Evolutionary conservation across 2,888 invertebrate genomes (phyloP).

Genomic region (Hydraecia micacea): DNA sequence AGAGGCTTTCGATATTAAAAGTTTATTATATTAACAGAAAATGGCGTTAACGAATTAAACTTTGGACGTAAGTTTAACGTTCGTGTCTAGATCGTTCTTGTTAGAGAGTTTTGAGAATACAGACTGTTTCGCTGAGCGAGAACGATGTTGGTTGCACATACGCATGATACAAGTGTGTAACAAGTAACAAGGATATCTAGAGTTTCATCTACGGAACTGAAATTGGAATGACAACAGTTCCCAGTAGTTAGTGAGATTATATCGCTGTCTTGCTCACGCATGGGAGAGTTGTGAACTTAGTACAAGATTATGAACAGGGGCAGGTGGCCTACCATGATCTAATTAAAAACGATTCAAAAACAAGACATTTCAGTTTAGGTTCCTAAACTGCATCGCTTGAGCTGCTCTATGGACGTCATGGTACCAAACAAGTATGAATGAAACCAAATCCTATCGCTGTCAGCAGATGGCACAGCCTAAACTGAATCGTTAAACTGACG

Average conservation of each 20-base stretch:
- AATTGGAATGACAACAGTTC: conserved; percentile 43
- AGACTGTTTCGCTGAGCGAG: conserved; percentile 7
- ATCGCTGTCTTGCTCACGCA: conserved; percentile 6
- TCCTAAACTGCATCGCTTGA: too few relatives aligned
- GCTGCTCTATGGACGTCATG: too few relatives aligned
- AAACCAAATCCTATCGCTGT: too few relatives aligned
- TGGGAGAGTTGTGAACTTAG: conserved; percentile 9
- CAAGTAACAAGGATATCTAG: conserved; percentile 18
- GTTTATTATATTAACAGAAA: conserved; percentile 50
- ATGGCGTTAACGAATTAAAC: conserved; percentile 58
- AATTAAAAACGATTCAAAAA: too few relatives aligned
- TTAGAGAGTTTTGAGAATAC: conserved; percentile 41
- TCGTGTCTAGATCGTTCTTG: conserved; percentile 41
- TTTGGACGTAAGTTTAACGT: conserved; percentile 47
- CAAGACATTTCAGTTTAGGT: too few relatives aligned
- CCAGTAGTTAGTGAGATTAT: conserved; percentile 20
- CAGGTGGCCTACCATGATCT: too few relatives aligned
- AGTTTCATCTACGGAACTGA: conserved; percentile 24
- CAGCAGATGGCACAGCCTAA: too few relatives aligned
- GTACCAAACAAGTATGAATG: too few relatives aligned
- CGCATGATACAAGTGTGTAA: neutral
- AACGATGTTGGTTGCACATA: conserved; percentile 16
- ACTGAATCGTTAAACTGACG: too few relatives aligned
- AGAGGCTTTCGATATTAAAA: conserved; percentile 48
- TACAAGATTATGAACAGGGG: conserved; percentile 22